These are phyloP conservation scores for Channa striata DNA, from an alignment of 2,797 vertebrate genomes.

Conservation along the genomic window DNA sequence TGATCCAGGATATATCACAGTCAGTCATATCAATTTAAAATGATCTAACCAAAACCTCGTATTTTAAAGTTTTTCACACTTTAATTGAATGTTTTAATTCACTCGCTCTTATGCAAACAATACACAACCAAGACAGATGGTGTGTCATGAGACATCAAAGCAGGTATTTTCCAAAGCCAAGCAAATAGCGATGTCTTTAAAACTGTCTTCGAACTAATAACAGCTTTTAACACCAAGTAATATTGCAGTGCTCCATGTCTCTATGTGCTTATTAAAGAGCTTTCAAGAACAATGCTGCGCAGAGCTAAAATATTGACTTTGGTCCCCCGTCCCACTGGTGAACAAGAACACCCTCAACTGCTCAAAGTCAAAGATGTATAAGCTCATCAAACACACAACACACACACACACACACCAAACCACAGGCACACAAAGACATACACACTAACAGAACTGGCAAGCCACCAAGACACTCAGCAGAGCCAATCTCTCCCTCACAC, in stretches of 20 bases:
- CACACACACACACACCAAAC: constrained; percentile 27
- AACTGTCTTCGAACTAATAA: constrained; percentile 52
- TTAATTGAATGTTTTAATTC: neutral
- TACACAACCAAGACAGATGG: neutral
- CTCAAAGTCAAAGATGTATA: constrained; percentile 80
- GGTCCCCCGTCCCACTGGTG: constrained; percentile 67
- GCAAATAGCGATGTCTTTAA: constrained; percentile 30
- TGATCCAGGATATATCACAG: neutral
- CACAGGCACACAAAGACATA: constrained; percentile 52
- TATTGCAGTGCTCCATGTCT: constrained; percentile 33
- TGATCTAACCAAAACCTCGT: neutral
- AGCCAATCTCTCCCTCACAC: constrained; percentile 75
- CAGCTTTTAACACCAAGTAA: constrained; percentile 59
- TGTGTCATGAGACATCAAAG: constrained; percentile 28
- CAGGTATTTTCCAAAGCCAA: constrained; percentile 7
- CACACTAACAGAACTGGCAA: constrained; percentile 73
- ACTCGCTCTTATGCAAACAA: constrained; percentile 24
- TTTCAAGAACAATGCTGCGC: constrained; percentile 68
- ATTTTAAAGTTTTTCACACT: neutral
- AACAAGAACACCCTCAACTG: constrained; percentile 76
- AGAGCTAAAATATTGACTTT: constrained; percentile 71
- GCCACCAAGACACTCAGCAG: constrained; percentile 72
- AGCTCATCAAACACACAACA: constrained; percentile 70
- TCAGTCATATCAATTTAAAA: neutral
- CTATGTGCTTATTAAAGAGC: constrained; percentile 63